phyloP scores from a whole-genome alignment of 2,797 vertebrate genomes.

The Eulemur coronatus region DNA sequence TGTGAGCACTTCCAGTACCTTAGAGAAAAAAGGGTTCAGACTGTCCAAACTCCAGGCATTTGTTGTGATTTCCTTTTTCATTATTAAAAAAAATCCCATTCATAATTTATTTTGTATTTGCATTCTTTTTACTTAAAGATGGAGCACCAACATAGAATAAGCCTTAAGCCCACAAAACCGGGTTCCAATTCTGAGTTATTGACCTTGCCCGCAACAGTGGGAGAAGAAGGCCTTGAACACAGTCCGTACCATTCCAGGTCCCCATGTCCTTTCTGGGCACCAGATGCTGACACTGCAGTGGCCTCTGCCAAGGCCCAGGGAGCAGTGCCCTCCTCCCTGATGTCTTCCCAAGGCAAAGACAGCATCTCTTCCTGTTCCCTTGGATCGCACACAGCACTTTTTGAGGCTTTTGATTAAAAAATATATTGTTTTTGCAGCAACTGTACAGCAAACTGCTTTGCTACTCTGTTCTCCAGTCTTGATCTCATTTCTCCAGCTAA shows the following conservation, averaged over 20 bases:
- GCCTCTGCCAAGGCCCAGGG: accelerated
- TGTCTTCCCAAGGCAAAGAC: background rate
- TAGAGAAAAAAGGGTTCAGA: background rate
- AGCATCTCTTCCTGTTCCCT: background rate
- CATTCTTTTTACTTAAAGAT: background rate
- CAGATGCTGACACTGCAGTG: no score
- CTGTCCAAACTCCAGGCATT: background rate
- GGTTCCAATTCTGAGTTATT: background rate
- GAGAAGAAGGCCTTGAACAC: background rate
- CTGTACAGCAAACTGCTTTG: background rate
- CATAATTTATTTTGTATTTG: background rate
- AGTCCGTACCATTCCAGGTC: accelerated
- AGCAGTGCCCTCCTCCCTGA: background rate
- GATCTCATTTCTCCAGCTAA: background rate
- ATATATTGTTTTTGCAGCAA: background rate
- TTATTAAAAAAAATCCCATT: background rate
- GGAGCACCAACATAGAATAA: background rate
- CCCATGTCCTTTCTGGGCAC: background rate
- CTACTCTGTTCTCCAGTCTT: background rate
- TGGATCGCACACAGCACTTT: background rate
- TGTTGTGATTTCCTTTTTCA: background rate
- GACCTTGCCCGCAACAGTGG: background rate
- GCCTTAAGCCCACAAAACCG: background rate
- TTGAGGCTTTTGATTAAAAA: background rate
- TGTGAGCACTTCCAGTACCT: background rate